A percentile compares a stretch with the other conserved stretches of the same genome.
Conservation (phyloP, 2,797 vertebrate genomes). For the Odontamblyopus lacepedii region DNA sequence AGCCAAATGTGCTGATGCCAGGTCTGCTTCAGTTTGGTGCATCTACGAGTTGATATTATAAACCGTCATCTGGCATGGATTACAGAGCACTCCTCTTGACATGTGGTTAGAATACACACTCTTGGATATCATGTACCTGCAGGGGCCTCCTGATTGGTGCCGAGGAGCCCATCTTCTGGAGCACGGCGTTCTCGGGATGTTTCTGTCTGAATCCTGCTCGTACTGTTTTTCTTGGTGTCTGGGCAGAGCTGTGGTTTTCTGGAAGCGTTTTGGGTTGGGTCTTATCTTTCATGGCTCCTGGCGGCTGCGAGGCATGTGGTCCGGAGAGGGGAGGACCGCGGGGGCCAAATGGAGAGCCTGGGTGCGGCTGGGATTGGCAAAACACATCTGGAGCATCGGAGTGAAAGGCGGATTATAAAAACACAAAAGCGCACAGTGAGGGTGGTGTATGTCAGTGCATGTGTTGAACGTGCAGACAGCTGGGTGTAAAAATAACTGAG, state of each 20-base stretch:
- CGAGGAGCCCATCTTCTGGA: conserved; percentile 38
- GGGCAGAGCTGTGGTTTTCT: conserved; percentile 36
- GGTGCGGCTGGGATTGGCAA: conserved; percentile 14
- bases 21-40: not conserved
- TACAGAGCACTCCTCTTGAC: not conserved
- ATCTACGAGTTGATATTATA: not conserved
- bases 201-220: conserved; percentile 47
- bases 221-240: conserved; percentile 55
- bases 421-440: not conserved
- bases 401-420: conserved; percentile 19
- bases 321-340: not conserved
- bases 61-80: not conserved
- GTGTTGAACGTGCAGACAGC: conserved; percentile 6
- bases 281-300: conserved; percentile 48
- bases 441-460: not conserved
- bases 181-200: conserved; percentile 25
- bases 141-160: not conserved
- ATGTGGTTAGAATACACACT: not conserved
- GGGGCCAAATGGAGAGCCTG: not conserved
- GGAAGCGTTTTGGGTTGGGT: conserved; percentile 35
- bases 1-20: not conserved
- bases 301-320: conserved; percentile 14
- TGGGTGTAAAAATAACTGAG: not conserved
- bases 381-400: conserved; percentile 25
- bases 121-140: not conserved